Conservation (phyloP, 1,140 invertebrate species). For the Caerostris extrusa region DNA sequence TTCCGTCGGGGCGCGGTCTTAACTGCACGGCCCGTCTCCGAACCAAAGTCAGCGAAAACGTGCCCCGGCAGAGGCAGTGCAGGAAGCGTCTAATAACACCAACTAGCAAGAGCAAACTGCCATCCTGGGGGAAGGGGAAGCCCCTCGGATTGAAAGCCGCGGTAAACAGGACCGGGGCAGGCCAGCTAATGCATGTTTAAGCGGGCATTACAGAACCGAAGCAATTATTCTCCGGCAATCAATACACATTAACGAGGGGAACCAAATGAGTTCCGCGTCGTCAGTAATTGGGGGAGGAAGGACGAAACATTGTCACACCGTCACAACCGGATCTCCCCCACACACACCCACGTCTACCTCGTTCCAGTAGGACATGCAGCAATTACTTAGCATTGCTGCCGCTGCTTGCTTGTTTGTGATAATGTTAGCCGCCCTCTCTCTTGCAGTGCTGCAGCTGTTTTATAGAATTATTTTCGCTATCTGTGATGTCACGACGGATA, state of each 20-base stretch:
- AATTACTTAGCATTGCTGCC: not conserved
- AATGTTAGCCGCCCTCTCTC: not conserved
- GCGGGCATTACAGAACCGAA: conserved; percentile 43
- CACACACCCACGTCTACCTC: not conserved
- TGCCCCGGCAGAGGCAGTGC: not conserved
- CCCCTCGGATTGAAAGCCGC: not conserved
- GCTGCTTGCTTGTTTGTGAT: not conserved
- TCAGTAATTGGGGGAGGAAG: conserved; percentile 31
- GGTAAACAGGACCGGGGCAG: not conserved
- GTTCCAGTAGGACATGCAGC: not conserved
- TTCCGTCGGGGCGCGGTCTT: not conserved
- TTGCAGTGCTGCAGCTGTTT: not conserved
- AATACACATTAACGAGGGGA: conserved; percentile 46
- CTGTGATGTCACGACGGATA: not conserved
- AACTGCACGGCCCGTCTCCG: not conserved
- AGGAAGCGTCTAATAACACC: not conserved
- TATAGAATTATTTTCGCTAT: not conserved
- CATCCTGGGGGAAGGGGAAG: not conserved
- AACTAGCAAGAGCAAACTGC: not conserved
- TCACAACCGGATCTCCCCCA: not conserved
- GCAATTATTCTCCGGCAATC: conserved; percentile 40
- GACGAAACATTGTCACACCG: conserved; percentile 25
- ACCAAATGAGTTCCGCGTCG: conserved; percentile 42
- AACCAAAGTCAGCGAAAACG: not conserved
- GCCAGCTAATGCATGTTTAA: conserved; percentile 45